A percentile compares a stretch with the other conserved stretches of the same genome.
phyloP scores from a whole-genome alignment of 2,113 vertebrate species.

The Scolopax mira region DNA sequence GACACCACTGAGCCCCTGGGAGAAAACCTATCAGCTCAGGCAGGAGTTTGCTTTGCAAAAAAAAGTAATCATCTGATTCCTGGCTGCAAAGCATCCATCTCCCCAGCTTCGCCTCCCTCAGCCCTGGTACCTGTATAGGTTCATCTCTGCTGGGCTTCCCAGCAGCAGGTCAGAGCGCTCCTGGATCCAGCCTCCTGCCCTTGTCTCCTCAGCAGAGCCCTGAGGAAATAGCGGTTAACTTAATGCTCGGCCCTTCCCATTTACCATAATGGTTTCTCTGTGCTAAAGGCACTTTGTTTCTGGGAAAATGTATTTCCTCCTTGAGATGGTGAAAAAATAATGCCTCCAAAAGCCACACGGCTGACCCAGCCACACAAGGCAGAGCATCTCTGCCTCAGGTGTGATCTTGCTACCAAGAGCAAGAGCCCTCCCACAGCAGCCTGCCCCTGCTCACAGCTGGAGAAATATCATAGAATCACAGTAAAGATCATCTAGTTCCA shows the following conservation, averaged over 20 bases:
- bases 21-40: neutral
- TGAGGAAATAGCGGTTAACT: neutral
- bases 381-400: fast-evolving
- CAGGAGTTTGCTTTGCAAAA: neutral
- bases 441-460: neutral
- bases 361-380: neutral
- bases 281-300: neutral
- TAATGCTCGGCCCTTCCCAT: neutral
- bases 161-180: neutral
- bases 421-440: neutral
- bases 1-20: neutral
- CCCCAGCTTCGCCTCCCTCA: fast-evolving
- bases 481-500: too few relatives aligned
- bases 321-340: neutral
- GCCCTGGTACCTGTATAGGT: too few relatives aligned
- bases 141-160: neutral
- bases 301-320: neutral
- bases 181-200: neutral
- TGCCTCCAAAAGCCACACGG: neutral
- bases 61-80: too few relatives aligned
- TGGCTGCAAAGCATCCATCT: neutral
- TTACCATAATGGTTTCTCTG: neutral
- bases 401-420: neutral
- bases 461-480: neutral
- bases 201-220: neutral